phyloP scores from a whole-genome alignment of 2,888 invertebrate genomes.

The Drosophila helvetica region DNA sequence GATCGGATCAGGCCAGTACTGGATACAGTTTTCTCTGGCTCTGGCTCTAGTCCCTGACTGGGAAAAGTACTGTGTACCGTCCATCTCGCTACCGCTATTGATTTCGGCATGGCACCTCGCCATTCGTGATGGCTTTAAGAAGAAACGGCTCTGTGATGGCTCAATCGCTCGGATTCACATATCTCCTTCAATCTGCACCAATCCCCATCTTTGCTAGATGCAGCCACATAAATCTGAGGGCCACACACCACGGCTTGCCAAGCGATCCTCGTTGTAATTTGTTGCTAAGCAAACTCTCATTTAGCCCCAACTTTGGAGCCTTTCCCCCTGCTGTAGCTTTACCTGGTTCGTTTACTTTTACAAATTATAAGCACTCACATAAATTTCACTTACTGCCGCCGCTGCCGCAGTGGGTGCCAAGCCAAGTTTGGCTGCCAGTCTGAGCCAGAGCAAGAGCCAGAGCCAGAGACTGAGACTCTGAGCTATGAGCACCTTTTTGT shows the following conservation, averaged over 20 bases:
- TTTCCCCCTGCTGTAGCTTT: conserved; percentile 2
- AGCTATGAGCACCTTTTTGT: conserved; percentile 61
- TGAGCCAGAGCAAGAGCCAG: not conserved
- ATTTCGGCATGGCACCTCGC: no score
- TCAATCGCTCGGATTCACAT: conserved; percentile 25
- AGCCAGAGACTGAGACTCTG: conserved; percentile 19
- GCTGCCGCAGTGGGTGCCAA: conserved; percentile 51
- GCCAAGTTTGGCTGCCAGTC: conserved; percentile 36
- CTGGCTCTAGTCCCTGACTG: not conserved
- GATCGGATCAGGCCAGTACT: not conserved
- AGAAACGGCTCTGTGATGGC: not conserved
- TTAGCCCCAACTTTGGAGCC: not conserved
- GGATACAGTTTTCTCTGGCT: no score
- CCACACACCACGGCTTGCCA: conserved; percentile 35
- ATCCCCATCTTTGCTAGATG: conserved; percentile 16
- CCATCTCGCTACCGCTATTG: no score
- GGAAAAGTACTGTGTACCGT: not conserved
- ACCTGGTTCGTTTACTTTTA: conserved; percentile 46
- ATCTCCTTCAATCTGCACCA: not conserved
- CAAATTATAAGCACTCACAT: conserved; percentile 75
- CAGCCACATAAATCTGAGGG: conserved; percentile 48
- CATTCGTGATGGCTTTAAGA: no score
- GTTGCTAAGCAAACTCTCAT: conserved; percentile 44
- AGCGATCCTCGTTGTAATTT: conserved; percentile 51
- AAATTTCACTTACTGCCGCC: conserved; percentile 64